Evolutionary conservation across 2,888 invertebrate species (phyloP).

Genomic region (Drosophila monieri): DNA sequence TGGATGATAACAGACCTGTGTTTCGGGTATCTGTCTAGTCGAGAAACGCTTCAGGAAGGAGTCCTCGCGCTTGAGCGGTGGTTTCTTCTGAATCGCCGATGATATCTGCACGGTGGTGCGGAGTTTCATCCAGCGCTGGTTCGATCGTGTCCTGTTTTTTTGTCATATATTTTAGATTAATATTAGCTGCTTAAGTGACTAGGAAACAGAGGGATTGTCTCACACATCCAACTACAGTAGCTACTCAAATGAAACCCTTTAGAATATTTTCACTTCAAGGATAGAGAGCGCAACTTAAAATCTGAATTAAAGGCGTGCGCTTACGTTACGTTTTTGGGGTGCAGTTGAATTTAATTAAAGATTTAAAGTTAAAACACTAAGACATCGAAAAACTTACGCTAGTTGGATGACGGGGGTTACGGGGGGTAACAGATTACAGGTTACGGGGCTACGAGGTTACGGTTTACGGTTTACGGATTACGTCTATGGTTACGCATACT

Average conservation of each 20-base stretch:
- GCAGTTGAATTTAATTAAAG: slow-evolving; percentile 6
- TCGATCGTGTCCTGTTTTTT: slow-evolving; percentile 91
- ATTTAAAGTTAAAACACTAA: not conserved
- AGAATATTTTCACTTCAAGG: not conserved
- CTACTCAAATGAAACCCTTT: slow-evolving; percentile 9
- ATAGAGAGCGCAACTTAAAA: slow-evolving; percentile 24
- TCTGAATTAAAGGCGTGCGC: slow-evolving; percentile 34
- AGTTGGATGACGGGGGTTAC: slow-evolving; percentile 41
- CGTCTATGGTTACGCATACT: slow-evolving; percentile 36
- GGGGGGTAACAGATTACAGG: slow-evolving; percentile 37
- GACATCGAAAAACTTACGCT: slow-evolving; percentile 68
- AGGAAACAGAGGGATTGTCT: slow-evolving; percentile 30
- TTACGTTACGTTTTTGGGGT: slow-evolving; percentile 36
- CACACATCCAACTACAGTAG: slow-evolving; percentile 37
- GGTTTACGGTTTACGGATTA: slow-evolving; percentile 32
- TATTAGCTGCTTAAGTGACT: not conserved
- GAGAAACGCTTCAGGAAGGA: slow-evolving; percentile 97
- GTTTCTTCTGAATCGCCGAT: slow-evolving; percentile 95
- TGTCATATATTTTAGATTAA: slow-evolving; percentile 7
- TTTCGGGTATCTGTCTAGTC: slow-evolving; percentile 94
- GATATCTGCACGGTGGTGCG: slow-evolving; percentile 96
- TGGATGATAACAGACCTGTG: slow-evolving; percentile 88
- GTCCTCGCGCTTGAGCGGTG: slow-evolving; percentile 94
- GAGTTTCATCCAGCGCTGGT: slow-evolving; percentile 98
- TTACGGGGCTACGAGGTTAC: slow-evolving; percentile 15